A percentile compares a stretch with the other conserved stretches of the same genome.
These are phyloP conservation scores for Atherinosoma microstoma DNA, from an alignment of 2,797 vertebrate species.

Conservation along the genomic window DNA sequence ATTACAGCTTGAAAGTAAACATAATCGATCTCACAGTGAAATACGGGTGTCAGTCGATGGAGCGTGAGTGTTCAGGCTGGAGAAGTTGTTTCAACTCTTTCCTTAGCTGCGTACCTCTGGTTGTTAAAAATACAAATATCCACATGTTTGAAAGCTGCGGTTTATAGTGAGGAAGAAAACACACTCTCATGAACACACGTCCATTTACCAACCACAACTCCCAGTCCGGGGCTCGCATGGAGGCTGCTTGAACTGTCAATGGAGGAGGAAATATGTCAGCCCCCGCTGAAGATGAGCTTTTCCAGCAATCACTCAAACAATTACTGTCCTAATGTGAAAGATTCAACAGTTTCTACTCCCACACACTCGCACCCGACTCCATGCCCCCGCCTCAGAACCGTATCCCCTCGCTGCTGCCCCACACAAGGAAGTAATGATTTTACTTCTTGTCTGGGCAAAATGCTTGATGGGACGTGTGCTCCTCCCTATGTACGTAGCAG, in stretches of 20 bases:
- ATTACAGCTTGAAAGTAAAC: conserved; percentile 13
- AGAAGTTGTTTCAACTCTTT: conserved; percentile 23
- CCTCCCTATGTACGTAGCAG: conserved; percentile 60
- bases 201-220: conserved; percentile 47
- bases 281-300: conserved; percentile 69
- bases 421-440: conserved; percentile 78
- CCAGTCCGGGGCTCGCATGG: conserved; percentile 57
- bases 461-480: conserved; percentile 63
- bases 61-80: conserved; percentile 7
- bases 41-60: conserved; percentile 14
- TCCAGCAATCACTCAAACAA: conserved; percentile 80
- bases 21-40: conserved; percentile 31
- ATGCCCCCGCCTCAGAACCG: not conserved
- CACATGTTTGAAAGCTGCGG: conserved; percentile 36
- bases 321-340: conserved; percentile 82
- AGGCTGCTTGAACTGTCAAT: conserved; percentile 73
- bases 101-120: not conserved
- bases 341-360: conserved; percentile 51
- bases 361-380: conserved; percentile 11
- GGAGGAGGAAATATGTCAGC: conserved; percentile 76
- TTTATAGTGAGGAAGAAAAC: conserved; percentile 39
- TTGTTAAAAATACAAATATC: conserved; percentile 39
- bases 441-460: conserved; percentile 72
- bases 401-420: conserved; percentile 56
- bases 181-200: conserved; percentile 15